phyloP scores from a whole-genome alignment of 2,888 invertebrate genomes.

The Scrobipalpa atriplicella region DNA sequence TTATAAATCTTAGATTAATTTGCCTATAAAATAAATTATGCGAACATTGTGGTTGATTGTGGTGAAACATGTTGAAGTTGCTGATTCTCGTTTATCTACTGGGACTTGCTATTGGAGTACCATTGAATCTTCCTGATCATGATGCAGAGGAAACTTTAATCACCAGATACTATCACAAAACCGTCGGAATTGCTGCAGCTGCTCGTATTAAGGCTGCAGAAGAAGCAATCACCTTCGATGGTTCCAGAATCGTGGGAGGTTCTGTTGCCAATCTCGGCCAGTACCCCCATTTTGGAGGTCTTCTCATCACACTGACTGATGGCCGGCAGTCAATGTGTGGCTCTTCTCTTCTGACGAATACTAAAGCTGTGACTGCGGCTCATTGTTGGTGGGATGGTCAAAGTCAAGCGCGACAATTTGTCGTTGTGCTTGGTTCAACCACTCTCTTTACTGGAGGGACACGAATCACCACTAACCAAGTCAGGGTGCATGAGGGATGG shows the following conservation, averaged over 20 bases:
- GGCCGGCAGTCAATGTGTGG: slow-evolving; percentile 43
- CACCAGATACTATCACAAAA: slow-evolving; percentile 6
- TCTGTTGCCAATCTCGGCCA: slow-evolving; percentile 35
- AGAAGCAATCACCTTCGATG: slow-evolving; percentile 40
- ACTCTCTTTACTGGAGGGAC: slow-evolving; percentile 45
- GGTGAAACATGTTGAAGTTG: slow-evolving; percentile 11
- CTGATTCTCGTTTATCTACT: background rate
- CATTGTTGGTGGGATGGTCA: slow-evolving; percentile 49
- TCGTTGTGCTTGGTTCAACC: slow-evolving; percentile 46
- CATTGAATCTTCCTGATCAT: background rate
- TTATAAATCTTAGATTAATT: background rate
- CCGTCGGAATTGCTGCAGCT: slow-evolving; percentile 35
- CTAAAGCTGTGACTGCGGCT: slow-evolving; percentile 42
- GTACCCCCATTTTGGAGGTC: slow-evolving; percentile 35
- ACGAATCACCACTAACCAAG: slow-evolving; percentile 41
- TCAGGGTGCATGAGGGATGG: slow-evolving; percentile 40
- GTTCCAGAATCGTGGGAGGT: slow-evolving; percentile 43
- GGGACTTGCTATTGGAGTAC: slow-evolving; percentile 5
- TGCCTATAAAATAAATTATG: background rate
- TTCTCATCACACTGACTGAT: slow-evolving; percentile 40
- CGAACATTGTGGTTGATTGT: too few species aligned
- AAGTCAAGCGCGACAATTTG: slow-evolving; percentile 42
- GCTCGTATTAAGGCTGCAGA: slow-evolving; percentile 41
- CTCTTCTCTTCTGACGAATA: slow-evolving; percentile 50
- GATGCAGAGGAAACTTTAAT: background rate